Evolutionary conservation across 2,888 invertebrate species (phyloP).

Genomic region (Bursaphelenchus okinawaensis): DNA sequence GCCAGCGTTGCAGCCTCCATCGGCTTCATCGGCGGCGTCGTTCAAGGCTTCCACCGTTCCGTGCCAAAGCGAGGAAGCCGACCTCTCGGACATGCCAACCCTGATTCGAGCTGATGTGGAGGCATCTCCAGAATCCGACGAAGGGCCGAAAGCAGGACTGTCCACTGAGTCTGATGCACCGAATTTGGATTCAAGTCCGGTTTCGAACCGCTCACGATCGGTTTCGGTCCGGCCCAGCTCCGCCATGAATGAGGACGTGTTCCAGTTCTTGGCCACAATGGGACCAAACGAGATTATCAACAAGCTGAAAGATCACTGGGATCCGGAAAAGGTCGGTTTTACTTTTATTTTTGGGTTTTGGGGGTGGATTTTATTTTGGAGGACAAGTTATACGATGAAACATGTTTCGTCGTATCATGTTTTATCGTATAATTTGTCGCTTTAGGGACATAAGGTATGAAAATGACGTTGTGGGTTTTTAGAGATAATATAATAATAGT

Average conservation of each 20-base stretch:
- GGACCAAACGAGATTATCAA: not conserved
- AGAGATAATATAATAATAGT: too few relatives aligned
- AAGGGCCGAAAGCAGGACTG: not conserved
- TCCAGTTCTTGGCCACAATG: not conserved
- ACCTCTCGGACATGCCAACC: slow-evolving; percentile 38
- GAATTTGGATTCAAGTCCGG: not conserved
- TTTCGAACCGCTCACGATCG: not conserved
- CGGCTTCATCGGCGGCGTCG: not conserved
- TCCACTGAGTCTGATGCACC: not conserved
- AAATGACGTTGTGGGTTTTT: too few relatives aligned
- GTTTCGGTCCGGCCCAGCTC: not conserved
- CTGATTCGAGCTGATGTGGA: slow-evolving; percentile 26
- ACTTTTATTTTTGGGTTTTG: too few relatives aligned
- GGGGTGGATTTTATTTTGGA: too few relatives aligned
- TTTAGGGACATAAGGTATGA: too few relatives aligned
- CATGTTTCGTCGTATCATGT: too few relatives aligned
- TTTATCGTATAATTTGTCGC: too few relatives aligned
- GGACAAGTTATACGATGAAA: too few relatives aligned
- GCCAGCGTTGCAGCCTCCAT: not conserved
- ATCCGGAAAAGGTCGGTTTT: not conserved
- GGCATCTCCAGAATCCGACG: not conserved
- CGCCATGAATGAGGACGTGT: not conserved
- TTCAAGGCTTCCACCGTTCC: not conserved
- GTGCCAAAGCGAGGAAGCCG: not conserved
- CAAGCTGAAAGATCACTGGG: not conserved